Base-by-base conservation (phyloP, 1,140 invertebrate species). In the Ctenoplectra terminalis region DNA sequence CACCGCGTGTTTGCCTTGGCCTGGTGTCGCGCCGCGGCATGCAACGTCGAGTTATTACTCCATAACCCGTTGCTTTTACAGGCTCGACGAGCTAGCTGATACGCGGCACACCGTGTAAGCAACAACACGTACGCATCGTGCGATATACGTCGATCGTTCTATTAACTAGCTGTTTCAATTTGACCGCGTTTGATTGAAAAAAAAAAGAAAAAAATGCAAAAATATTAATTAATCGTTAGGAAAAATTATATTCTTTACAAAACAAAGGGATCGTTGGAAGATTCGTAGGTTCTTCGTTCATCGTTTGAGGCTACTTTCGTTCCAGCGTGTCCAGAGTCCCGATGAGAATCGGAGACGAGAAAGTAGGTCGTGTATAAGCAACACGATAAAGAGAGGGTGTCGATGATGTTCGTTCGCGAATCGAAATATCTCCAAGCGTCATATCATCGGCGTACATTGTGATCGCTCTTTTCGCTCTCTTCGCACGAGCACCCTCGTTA, bases 401-500 rank as follows among this genome's bases (percentile, higher is more conserved):
- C 50, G 54, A 15, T 61, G 72, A 56, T n/a, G 56, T 31, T 82
- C 64, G 78, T 71, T 61, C 78, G 23, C 60, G 72, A 67, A 48
- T 61, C 67, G 43, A 85, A 78, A 86, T 77, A 81, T 73, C 71
- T 61, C 13, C 29, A 52, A 54, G 48, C 46, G 34, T 83, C 83
- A 76, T 74, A 83, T 71, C 52, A 20, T 52, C 31, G 26, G 64
- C 61, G 64, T 79, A 75, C 79, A 81, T 81, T 84, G 73, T 61
- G 43, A 37, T 8, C 48, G 60, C 85, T 87, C 70, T 71, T 84
- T 85, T 87, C 66, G 69, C 77, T 87, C 82, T 75, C 63, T 83
- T 73, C 79, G 84, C 86, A 88, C 86, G 87, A 88, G 86, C 82
- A 87, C 81, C 76, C 89, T 90, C 87, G 89, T 90, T 89, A 91